These are phyloP conservation scores for Chamaetylas fuelleborni DNA, from an alignment of 2,113 vertebrate species.

Conservation along the genomic window DNA sequence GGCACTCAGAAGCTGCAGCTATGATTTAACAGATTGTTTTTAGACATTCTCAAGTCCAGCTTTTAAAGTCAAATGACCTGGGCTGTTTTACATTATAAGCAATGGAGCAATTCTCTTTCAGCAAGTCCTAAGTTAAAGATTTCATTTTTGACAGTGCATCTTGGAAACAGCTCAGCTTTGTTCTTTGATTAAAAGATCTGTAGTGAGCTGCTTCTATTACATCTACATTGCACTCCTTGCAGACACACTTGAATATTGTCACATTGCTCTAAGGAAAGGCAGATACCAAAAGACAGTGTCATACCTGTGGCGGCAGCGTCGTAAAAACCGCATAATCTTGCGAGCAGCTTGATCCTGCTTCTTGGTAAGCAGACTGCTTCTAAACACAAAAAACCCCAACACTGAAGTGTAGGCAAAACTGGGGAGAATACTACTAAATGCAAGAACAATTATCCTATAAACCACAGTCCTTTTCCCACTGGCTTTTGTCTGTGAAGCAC, in stretches of 20 bases:
- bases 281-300: background rate
- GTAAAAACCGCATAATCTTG: slow-evolving; percentile 99
- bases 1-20: background rate
- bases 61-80: background rate
- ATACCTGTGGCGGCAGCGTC: slow-evolving; percentile 98
- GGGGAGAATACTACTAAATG: background rate
- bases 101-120: background rate
- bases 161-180: background rate
- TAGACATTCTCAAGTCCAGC: background rate
- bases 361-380: slow-evolving; percentile 97
- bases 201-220: background rate
- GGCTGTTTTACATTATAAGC: background rate
- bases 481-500: background rate
- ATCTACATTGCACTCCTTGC: background rate
- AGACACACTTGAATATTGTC: background rate
- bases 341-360: slow-evolving; percentile 99
- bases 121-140: background rate
- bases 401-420: background rate
- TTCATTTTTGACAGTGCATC: background rate
- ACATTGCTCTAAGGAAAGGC: background rate
- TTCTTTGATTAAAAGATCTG: background rate
- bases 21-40: background rate
- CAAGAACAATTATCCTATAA: background rate
- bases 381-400: slow-evolving; percentile 60
- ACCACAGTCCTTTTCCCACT: background rate